Evolutionary conservation across 2,113 vertebrate genomes (phyloP), one percentile per base, ranked within the genome.

Genomic region (Alces alces): DNA sequence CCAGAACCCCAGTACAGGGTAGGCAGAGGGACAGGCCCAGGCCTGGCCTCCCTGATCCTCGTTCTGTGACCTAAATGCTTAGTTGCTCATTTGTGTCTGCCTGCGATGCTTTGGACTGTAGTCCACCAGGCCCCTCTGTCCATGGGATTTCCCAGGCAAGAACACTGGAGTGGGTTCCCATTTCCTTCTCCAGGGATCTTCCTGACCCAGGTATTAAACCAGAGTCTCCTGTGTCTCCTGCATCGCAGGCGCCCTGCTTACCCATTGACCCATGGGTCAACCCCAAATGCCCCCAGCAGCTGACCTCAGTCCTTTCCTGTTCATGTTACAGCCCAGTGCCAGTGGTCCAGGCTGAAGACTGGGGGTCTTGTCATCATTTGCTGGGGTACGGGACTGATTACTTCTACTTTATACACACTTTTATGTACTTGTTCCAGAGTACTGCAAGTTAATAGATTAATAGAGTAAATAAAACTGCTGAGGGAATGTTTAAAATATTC

Each of bases 261-360:
- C n/a, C 64, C 64, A 21, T 9, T 11, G n/a, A 70, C n/a, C n/a
- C n/a, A 21, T 15, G 39, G 19, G 5, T 14, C 27, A 80, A 9
- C 80, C 33, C 33, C 23, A 14, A 6, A 21, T 30, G 30, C n/a
- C 45, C 39, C 7, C 28, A 6, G 4, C 15, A 25, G 36, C 3
- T 7, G 82, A 89, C 5, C 2, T 0, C 7, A 1, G 4, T 45
- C 36, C 36, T 28, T 0, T 21, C 54, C n/a, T 7, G 25, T 33
- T 52, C 73, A 21, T 36, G 9, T 8, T 7, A 4, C 14, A 16
- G 66, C 70, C 43, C 30, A 25, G 27, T 0, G 1, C 60, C 47
- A 0, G 4, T 0, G 0, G 39, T 3, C 11, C 1, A 2, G 39
- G n/a, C 5, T 0, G 4, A 6, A 4, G 6, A 11, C 7, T 11